phyloP scores from a whole-genome alignment of 2,113 vertebrate genomes.

The Macheiramphus alcinus region DNA sequence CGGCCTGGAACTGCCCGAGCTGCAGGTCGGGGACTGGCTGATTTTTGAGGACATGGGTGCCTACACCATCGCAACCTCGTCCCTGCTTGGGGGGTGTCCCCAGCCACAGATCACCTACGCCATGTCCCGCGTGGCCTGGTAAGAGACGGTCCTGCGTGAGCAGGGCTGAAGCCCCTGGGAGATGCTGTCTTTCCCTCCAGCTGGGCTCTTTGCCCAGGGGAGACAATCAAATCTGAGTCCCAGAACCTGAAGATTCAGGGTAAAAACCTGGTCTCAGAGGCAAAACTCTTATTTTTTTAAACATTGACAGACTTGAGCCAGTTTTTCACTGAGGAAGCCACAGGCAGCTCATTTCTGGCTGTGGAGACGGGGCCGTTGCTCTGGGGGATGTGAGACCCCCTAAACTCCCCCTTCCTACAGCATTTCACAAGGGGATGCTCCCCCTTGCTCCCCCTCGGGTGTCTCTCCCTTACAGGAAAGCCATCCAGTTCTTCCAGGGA shows the following conservation, averaged over 20 bases:
- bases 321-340: neutral
- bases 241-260: neutral
- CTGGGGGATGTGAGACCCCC: neutral
- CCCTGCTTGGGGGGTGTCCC: neutral
- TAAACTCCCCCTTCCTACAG: neutral
- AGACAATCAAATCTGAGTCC: neutral
- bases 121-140: conserved; percentile 78
- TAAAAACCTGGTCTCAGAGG: neutral
- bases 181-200: neutral
- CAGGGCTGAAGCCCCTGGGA: rapidly evolving
- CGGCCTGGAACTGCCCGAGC: conserved; percentile 65
- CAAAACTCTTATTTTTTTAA: rapidly evolving
- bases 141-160: neutral
- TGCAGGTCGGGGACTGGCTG: conserved; percentile 77
- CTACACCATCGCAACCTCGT: conserved; percentile 27
- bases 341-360: neutral
- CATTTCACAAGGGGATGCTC: neutral
- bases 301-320: rapidly evolving
- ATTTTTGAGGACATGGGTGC: conserved; percentile 78
- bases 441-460: neutral
- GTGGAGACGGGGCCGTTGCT: rapidly evolving
- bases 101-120: conserved; percentile 53
- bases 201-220: neutral
- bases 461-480: conserved; percentile 63
- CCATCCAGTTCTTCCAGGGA: conserved; percentile 42